phyloP scores from a whole-genome alignment of 30 jellyfish, hydroid and myxozoan genomes.

The Pelagia noctiluca region DNA sequence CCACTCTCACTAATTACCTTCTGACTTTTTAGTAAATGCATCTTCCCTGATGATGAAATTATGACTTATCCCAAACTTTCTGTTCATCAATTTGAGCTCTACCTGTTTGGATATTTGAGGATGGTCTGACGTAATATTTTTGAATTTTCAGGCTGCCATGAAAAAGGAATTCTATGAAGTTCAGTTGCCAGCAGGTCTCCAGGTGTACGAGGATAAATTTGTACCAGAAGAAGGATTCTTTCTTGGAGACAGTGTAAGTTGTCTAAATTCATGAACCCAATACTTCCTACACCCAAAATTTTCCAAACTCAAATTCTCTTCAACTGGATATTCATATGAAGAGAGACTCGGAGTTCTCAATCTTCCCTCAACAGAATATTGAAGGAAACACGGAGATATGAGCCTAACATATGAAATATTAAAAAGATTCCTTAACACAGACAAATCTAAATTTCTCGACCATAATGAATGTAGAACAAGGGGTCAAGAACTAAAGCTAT shows the following conservation, averaged over 20 bases:
- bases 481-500: too few species aligned
- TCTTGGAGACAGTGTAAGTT: conserved; percentile 20
- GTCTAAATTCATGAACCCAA: background rate
- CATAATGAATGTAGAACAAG: too few species aligned
- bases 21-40: background rate
- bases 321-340: background rate
- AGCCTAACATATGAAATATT: too few species aligned
- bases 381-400: too few species aligned
- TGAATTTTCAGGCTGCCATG: conserved; percentile 8
- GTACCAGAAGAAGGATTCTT: conserved; percentile 36
- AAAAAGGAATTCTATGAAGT: conserved; percentile 11
- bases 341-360: background rate
- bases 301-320: background rate
- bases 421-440: too few species aligned
- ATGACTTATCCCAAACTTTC: too few species aligned
- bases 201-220: conserved; percentile 21
- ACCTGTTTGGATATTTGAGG: background rate
- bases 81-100: background rate
- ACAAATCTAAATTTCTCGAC: too few species aligned
- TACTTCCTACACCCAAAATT: background rate
- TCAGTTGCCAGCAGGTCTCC: background rate
- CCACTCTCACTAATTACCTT: background rate
- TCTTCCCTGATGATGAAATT: too few species aligned
- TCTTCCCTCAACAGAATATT: background rate
- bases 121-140: background rate